phyloP scores from a whole-genome alignment of 2,113 vertebrate species.

The Corydoras sp. region DNA sequence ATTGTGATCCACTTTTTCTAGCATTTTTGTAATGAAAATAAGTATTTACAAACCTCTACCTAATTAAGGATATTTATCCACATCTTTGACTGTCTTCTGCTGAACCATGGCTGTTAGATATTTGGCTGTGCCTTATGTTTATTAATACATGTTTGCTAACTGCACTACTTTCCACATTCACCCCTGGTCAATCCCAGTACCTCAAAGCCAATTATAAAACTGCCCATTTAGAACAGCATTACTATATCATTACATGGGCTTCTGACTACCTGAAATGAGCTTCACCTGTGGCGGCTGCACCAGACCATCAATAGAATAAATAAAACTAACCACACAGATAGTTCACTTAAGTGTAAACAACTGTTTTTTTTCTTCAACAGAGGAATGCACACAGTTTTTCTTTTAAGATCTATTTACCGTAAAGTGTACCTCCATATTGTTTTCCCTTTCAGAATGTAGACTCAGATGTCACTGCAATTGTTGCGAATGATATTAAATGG shows the following conservation, averaged over 20 bases:
- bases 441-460: constrained; percentile 13
- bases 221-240: constrained; percentile 51
- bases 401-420: not conserved
- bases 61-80: no score
- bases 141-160: constrained; percentile 9
- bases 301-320: constrained; percentile 49
- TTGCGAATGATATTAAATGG: constrained; percentile 37
- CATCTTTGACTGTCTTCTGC: not conserved
- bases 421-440: constrained; percentile 17
- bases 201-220: constrained; percentile 40
- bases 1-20: no score
- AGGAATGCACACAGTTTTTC: constrained; percentile 29
- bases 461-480: constrained; percentile 36
- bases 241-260: constrained; percentile 49
- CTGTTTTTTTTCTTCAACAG: constrained; percentile 17
- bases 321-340: constrained; percentile 41
- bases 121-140: constrained; percentile 6
- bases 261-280: constrained; percentile 53
- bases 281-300: constrained; percentile 37
- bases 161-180: constrained; percentile 1
- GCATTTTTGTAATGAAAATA: no score
- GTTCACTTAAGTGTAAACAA: constrained; percentile 27
- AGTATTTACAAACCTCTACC: no score
- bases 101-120: not conserved
- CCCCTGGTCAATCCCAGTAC: constrained; percentile 9